Base-by-base conservation (phyloP, 2,113 vertebrate species). In the Platanista minor region DNA sequence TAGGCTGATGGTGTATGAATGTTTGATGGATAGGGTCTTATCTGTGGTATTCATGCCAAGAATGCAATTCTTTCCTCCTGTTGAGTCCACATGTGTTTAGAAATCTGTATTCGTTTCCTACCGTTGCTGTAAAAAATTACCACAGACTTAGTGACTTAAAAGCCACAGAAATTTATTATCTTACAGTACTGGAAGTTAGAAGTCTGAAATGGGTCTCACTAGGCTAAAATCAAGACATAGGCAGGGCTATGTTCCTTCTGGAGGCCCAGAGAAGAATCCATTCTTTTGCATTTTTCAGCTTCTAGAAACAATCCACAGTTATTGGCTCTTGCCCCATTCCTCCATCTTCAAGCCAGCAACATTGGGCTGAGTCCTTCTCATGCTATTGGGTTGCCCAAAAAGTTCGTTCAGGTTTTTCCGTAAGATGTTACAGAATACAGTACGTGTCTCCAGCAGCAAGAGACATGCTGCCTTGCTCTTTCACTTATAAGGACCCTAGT, bases 81-180 rank as follows among this genome's bases (percentile, higher is more conserved):
- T 54, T 12, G 20, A 61, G 12, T 7, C 7, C 8, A 41, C 5
- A 0, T 20, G 0, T 52, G 6, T 43, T 64, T 92, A 92, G 71
- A 94, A 86, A 74, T 87, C 64, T 83, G 23, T 33, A 66, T 62
- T 29, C 0, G 11, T 59, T 80, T 71, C 27, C 46, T 67, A 23
- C 5, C 20, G 20, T 23, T 64, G 21, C 49, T 36, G 1, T 36
- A 71, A 71, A 41, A 91, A 69, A 41, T 59, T 23, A 54, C 57
- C 49, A 87, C 36, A 78, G 74, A 31, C 14, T 52, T 52, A 59
- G 74, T 25, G 6, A 23, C 23, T 71, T 90, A 75, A 82, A 82
- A 90, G 75, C 36, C 54, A 49, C 15, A 82, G 18, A 82, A 57
- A 67, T 64, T 8, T 61, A 71, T 90, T 78, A n/a, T 84, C 54